Conservation (phyloP, 1,140 invertebrate genomes). For the Diorhabda carinulata region DNA sequence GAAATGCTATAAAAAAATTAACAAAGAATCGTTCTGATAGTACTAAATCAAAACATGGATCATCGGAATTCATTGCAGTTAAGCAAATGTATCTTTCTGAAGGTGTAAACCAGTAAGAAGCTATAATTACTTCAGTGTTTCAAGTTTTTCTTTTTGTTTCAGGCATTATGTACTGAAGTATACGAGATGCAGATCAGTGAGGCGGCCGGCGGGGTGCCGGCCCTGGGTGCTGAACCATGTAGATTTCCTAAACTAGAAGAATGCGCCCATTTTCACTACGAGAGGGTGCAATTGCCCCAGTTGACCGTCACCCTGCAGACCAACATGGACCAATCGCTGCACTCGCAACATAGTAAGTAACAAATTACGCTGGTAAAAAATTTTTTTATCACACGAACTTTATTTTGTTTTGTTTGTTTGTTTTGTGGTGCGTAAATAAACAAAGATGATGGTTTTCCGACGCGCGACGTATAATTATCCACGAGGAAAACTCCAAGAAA, state of each 20-base stretch:
- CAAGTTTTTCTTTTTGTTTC: slow-evolving; percentile 17
- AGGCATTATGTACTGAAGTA: slow-evolving; percentile 45
- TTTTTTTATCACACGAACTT: background rate
- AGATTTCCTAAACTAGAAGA: slow-evolving; percentile 92
- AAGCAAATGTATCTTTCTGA: too few species aligned
- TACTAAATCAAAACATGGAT: too few species aligned
- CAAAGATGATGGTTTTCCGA: too few species aligned
- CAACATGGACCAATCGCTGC: slow-evolving; percentile 45
- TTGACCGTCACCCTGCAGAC: slow-evolving; percentile 58
- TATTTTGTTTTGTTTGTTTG: too few species aligned
- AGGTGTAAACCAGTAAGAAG: too few species aligned
- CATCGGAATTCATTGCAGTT: too few species aligned
- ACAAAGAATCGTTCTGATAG: too few species aligned
- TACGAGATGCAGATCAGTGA: slow-evolving; percentile 45
- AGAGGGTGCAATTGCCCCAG: slow-evolving; percentile 79
- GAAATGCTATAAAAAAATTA: too few species aligned
- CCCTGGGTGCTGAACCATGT: slow-evolving; percentile 45
- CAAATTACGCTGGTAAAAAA: background rate
- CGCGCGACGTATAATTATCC: too few species aligned
- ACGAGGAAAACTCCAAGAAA: too few species aligned
- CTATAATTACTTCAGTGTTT: too few species aligned
- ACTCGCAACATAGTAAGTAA: slow-evolving; percentile 46
- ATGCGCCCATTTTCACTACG: slow-evolving; percentile 98
- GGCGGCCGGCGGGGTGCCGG: slow-evolving; percentile 37
- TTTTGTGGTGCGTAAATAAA: too few species aligned